phyloP scores from a whole-genome alignment of 2,888 invertebrate genomes.

The Xanthia togata region DNA sequence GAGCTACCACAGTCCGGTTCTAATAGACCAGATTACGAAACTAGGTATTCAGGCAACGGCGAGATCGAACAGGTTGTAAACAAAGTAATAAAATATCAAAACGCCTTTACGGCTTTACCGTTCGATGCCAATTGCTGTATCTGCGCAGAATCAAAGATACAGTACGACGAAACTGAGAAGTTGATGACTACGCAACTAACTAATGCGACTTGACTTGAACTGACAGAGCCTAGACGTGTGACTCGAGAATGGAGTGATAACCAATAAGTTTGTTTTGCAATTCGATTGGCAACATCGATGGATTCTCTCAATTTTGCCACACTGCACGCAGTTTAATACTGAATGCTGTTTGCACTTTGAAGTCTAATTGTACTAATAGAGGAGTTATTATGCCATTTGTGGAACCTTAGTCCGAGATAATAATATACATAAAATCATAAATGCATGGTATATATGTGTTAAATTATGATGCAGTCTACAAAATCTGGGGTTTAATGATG shows the following conservation, averaged over 20 bases:
- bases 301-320: background rate
- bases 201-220: background rate
- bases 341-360: slow-evolving; percentile 6
- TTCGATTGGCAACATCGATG: background rate
- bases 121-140: slow-evolving; percentile 61
- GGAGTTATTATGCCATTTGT: slow-evolving; percentile 20
- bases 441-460: slow-evolving; percentile 5
- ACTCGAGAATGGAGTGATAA: background rate
- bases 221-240: background rate
- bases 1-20: slow-evolving; percentile 26
- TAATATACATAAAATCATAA: slow-evolving; percentile 36
- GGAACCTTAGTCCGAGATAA: background rate
- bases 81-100: slow-evolving; percentile 69
- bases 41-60: slow-evolving; percentile 62
- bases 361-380: slow-evolving; percentile 12
- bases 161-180: background rate
- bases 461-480: slow-evolving; percentile 3
- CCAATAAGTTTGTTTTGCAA: background rate
- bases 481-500: slow-evolving; percentile 6
- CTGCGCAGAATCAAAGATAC: slow-evolving; percentile 17
- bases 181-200: background rate
- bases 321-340: background rate
- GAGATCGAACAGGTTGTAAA: slow-evolving; percentile 62
- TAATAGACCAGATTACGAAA: slow-evolving; percentile 47
- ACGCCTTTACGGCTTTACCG: slow-evolving; percentile 71